These are phyloP conservation scores for Noturus placidus DNA, from an alignment of 2,113 vertebrate species.

Conservation along the genomic window DNA sequence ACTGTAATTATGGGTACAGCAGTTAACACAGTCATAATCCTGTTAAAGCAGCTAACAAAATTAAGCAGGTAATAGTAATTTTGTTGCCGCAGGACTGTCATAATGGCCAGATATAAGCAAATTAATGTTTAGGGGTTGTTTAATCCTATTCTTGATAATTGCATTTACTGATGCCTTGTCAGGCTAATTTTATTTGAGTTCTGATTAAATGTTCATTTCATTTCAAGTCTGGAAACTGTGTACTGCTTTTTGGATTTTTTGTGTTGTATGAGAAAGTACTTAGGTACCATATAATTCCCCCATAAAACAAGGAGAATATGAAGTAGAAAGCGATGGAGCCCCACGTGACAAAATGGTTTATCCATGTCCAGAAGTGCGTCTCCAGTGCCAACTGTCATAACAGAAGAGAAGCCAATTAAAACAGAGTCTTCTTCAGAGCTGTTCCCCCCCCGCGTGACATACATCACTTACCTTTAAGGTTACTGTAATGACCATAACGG, in stretches of 20 bases:
- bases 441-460: neutral
- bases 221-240: too few relatives aligned
- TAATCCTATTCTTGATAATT: neutral
- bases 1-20: neutral
- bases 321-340: slow-evolving; percentile 98
- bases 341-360: slow-evolving; percentile 99
- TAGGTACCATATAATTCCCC: slow-evolving; percentile 93
- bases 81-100: neutral
- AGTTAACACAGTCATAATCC: neutral
- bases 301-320: slow-evolving; percentile 97
- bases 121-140: neutral
- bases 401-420: slow-evolving; percentile 25
- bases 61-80: neutral
- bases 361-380: slow-evolving; percentile 99
- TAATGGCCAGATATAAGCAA: neutral
- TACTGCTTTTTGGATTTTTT: neutral
- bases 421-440: neutral
- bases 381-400: slow-evolving; percentile 87
- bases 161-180: neutral
- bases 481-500: slow-evolving; percentile 97
- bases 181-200: neutral
- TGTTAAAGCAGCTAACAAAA: neutral
- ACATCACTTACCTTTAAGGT: slow-evolving; percentile 85
- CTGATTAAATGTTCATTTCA: neutral
- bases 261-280: neutral